Evolutionary conservation across 2,797 vertebrate genomes (phyloP), one percentile per base, ranked within the genome.

Genomic region (Astyanax mexicanus): DNA sequence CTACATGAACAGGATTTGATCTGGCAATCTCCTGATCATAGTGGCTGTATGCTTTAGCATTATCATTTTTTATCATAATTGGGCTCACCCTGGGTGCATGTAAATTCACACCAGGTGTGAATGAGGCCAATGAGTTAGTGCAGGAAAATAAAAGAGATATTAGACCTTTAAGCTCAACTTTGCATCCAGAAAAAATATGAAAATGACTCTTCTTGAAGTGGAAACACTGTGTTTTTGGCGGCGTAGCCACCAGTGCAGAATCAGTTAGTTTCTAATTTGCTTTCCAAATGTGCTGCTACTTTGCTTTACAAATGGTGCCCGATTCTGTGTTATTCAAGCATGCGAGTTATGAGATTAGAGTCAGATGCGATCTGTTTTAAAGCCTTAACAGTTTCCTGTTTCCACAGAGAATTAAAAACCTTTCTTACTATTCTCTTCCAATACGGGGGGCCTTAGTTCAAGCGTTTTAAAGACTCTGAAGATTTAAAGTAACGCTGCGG

Each of bases 361-460:
- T 17, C 23, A 12, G 23, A 45, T 27, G 7, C 29, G 40, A 45
- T 42, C 19, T 12, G 2, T 23, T 6, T 38, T 1, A 40, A 64
- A 32, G 27, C 27, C 44, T 64, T 64, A 19, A 61, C 12, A 64
- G 19, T 44, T n/a, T 38, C n/a, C 3, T 32, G 27, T 19, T 37
- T 60, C 8, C 61, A 42, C 11, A 19, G 25, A 13, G n/a, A 54
- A 57, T 23, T 54, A 3, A 1, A 60, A 21, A 17, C 7, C 17
- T 66, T 66, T 66, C 42, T 65, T 13, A 32, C 5, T 9, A 29
- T 29, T 45, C 23, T 65, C 38, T 62, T 40, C 62, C 35, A 62
- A 3, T 13, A 7, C 13, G 23, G n/a, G 25, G 13, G 12, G 3
- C 11, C 23, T 25, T 45, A 42, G 27, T 47, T 7, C 17, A 27